These are phyloP conservation scores for Stomatorhinus walkeri DNA, from an alignment of 2,797 vertebrate species.

Conservation along the genomic window DNA sequence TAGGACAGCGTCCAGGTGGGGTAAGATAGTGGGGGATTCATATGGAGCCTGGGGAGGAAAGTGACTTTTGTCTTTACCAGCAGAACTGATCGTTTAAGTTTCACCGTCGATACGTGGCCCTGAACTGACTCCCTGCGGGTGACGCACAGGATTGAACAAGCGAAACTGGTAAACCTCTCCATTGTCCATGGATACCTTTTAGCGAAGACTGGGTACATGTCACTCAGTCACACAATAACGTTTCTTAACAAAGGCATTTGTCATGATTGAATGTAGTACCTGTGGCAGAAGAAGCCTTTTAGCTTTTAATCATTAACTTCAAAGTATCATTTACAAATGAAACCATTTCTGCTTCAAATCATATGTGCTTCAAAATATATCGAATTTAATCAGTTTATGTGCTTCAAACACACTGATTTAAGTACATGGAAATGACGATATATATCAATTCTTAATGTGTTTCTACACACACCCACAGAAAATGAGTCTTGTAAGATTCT, in stretches of 20 bases:
- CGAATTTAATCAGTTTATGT: not conserved
- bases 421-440: not conserved
- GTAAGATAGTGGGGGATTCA: slow-evolving; percentile 53
- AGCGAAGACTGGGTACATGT: not conserved
- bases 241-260: not conserved
- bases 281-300: not conserved
- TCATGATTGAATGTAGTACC: not conserved
- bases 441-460: not conserved
- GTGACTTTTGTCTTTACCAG: slow-evolving; percentile 63
- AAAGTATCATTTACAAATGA: not conserved
- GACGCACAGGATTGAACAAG: not conserved
- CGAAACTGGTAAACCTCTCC: not conserved
- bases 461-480: not conserved
- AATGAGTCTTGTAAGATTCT: not conserved
- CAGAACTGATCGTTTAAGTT: slow-evolving; percentile 60
- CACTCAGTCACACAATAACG: not conserved
- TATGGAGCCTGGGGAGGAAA: slow-evolving; percentile 36
- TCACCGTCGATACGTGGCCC: slow-evolving; percentile 24
- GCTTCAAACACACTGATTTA: not conserved
- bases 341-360: not conserved
- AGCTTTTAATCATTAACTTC: not conserved
- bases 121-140: not conserved
- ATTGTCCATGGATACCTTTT: not conserved
- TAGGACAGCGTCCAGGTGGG: slow-evolving; percentile 39
- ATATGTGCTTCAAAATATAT: not conserved